Base-by-base conservation (phyloP, 2,888 invertebrate genomes). In the Pseudococcus viburni region DNA sequence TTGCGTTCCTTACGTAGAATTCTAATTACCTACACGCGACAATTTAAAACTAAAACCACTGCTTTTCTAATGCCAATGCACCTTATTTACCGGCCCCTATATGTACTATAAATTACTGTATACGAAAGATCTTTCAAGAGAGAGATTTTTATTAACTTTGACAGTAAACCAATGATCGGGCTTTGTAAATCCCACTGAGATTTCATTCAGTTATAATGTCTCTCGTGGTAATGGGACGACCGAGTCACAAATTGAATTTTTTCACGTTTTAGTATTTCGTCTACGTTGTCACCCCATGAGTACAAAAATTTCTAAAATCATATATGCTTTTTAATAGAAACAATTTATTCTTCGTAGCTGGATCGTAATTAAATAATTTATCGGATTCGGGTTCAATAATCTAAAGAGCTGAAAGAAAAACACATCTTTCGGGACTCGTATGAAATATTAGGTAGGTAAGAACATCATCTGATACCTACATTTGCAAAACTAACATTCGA, bases 301-400 rank as follows among this genome's bases (percentile, higher is more conserved):
- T n/a, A n/a, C n/a, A n/a, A 42, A 59, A 59, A 7, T 59, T 59
- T 59, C n/a, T n/a, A 59, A 59, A n/a, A 59, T 59, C n/a, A 59
- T n/a, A 15, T 59, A 59, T 59, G n/a, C 59, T 59, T n/a, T n/a
- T n/a, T 59, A 59, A 59, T 59, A n/a, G n/a, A 59, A 59, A 59
- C 59, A 59, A 59, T n/a, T 59, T n/a, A 59, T n/a, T n/a, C 6
- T n/a, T 1, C n/a, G n/a, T 59, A 59, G 17, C 7, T 19, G 15
- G 15, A 42, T 51, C 51, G 51, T 51, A 51, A 51, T 51, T 51
- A 51, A 15, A 51, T 51, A 51, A 51, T 12, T 51, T 15, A 51
- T 51, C 1, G 15, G 15, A 51, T 51, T 51, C 15, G 15, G 15
- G 51, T 0, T 51, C 51, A 51, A 51, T 15, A 51, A 51, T 0